Evolutionary conservation across 2,888 invertebrate genomes (phyloP).

Genomic region (Nemurella pictetii): DNA sequence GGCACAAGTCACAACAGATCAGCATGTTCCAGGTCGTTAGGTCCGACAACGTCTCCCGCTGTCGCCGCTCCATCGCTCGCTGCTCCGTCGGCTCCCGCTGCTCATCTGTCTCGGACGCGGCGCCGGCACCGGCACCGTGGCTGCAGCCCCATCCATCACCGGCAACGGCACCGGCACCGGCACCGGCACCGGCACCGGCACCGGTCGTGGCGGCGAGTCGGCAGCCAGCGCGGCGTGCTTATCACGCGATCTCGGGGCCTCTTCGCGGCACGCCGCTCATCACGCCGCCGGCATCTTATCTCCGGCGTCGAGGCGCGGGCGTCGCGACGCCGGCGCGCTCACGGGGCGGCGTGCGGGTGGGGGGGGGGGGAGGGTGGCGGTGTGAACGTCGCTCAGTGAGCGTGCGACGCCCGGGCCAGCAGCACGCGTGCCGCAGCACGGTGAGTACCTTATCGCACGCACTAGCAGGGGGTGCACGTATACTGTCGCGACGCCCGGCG

Average conservation of each 20-base stretch:
- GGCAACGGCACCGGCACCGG: too few species aligned
- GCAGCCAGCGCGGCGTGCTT: background rate
- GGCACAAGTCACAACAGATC: too few species aligned
- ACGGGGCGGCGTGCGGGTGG: background rate
- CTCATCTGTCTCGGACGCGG: too few species aligned
- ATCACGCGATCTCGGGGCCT: background rate
- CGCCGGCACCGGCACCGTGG: too few species aligned
- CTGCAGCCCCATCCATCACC: background rate
- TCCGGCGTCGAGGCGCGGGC: background rate
- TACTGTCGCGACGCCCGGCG: background rate
- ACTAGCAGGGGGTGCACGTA: background rate
- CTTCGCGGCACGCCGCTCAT: background rate
- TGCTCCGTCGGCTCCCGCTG: too few species aligned
- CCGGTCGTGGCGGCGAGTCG: background rate
- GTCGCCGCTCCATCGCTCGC: too few species aligned
- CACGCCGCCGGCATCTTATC: background rate
- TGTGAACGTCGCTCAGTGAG: background rate
- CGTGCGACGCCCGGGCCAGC: background rate
- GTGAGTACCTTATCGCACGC: background rate
- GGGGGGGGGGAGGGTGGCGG: background rate
- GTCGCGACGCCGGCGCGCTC: background rate
- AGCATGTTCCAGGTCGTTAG: too few species aligned
- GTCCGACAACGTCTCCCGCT: too few species aligned
- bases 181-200: too few species aligned
- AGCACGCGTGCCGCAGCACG: background rate